phyloP scores from a whole-genome alignment of 2,888 invertebrate species.

The Lobophora halterata region DNA sequence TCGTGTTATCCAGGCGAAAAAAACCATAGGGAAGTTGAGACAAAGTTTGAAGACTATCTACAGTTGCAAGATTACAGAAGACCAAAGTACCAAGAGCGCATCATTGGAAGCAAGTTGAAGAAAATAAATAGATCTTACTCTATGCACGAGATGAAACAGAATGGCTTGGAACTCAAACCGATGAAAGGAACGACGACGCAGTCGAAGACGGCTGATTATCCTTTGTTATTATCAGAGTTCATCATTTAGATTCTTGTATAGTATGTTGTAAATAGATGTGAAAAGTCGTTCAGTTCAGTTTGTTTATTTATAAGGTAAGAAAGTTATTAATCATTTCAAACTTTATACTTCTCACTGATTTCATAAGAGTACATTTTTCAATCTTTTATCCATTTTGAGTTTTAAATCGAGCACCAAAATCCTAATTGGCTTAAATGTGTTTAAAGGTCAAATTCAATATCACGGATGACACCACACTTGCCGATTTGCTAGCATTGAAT shows the following conservation, averaged over 20 bases:
- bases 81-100: constrained; percentile 49
- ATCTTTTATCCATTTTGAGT: too few species aligned
- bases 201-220: constrained; percentile 41
- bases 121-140: constrained; percentile 56
- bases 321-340: background rate
- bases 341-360: background rate
- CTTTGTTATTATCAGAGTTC: constrained; percentile 61
- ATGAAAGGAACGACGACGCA: constrained; percentile 32
- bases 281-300: constrained; percentile 28
- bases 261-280: constrained; percentile 27
- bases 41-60: constrained; percentile 35
- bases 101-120: constrained; percentile 38
- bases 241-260: constrained; percentile 48
- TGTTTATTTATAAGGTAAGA: constrained; percentile 18
- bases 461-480: constrained; percentile 91
- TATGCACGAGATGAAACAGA: constrained; percentile 50
- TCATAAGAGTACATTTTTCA: too few species aligned
- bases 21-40: constrained; percentile 14
- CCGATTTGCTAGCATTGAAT: constrained; percentile 92
- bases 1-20: constrained; percentile 8
- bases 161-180: constrained; percentile 48
- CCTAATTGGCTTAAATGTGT: constrained; percentile 2
- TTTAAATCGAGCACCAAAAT: too few species aligned
- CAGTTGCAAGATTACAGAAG: constrained; percentile 61
- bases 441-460: constrained; percentile 89